These are phyloP conservation scores for Bufo bufo DNA, from an alignment of 2,113 vertebrate species.

Conservation along the genomic window DNA sequence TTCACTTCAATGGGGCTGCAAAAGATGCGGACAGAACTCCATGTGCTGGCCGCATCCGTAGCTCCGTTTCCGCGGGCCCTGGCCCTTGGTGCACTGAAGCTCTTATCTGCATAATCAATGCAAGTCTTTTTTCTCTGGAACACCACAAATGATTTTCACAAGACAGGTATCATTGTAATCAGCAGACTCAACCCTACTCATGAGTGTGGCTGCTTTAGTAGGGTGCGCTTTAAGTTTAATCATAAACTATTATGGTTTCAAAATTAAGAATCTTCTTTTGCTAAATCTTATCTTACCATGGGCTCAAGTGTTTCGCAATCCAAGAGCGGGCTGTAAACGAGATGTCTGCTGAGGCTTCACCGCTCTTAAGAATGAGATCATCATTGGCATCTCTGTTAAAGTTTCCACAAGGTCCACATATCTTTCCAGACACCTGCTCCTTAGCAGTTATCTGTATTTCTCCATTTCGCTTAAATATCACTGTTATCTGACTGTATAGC, in stretches of 20 bases:
- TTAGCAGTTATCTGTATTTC: slow-evolving; percentile 17
- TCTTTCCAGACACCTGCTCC: neutral
- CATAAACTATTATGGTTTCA: neutral
- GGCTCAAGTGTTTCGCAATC: slow-evolving; percentile 59
- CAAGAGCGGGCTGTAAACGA: slow-evolving; percentile 61
- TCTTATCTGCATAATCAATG: too few relatives aligned
- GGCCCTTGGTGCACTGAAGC: too few relatives aligned
- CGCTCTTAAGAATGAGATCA: slow-evolving; percentile 64
- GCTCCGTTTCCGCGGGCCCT: too few relatives aligned
- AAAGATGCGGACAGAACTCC: too few relatives aligned
- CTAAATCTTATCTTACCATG: slow-evolving; percentile 26
- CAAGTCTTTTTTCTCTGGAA: too few relatives aligned
- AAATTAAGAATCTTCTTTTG: neutral
- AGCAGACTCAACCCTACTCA: too few relatives aligned
- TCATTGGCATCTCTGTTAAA: slow-evolving; percentile 62
- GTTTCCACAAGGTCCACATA: slow-evolving; percentile 76
- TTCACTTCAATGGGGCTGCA: too few relatives aligned
- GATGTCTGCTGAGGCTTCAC: slow-evolving; percentile 12
- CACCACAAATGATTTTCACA: too few relatives aligned
- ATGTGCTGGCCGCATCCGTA: too few relatives aligned
- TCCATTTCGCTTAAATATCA: neutral
- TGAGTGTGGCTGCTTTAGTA: too few relatives aligned
- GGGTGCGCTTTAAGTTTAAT: neutral
- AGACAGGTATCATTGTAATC: too few relatives aligned
- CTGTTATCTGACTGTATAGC: neutral